phyloP scores from a whole-genome alignment of 2,888 invertebrate species.

The Drosophila yooni region DNA sequence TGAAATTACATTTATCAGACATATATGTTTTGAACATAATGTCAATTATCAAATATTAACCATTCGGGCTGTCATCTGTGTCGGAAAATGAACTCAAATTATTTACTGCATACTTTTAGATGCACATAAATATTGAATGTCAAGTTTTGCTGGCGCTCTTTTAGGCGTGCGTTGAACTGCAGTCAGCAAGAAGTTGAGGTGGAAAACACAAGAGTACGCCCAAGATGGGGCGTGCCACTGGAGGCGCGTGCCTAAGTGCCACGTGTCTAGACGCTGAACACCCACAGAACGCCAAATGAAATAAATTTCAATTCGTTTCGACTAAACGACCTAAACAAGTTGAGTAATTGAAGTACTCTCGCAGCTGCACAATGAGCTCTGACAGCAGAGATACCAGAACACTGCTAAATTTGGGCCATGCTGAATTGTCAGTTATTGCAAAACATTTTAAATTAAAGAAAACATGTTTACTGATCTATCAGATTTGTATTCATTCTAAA shows the following conservation, averaged over 20 bases:
- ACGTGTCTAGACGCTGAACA: constrained; percentile 58
- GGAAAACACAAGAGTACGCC: constrained; percentile 5
- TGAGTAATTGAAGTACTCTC: constrained; percentile 56
- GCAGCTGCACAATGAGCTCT: constrained; percentile 1
- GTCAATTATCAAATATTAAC: background rate
- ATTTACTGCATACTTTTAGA: constrained; percentile 55
- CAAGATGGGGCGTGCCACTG: constrained; percentile 29
- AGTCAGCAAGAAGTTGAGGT: constrained; percentile 15
- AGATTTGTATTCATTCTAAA: background rate
- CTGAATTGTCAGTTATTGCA: background rate
- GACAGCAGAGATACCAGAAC: constrained; percentile 18
- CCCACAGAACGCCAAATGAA: constrained; percentile 59
- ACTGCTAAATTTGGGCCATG: background rate
- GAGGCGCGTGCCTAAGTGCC: constrained; percentile 67
- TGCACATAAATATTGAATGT: constrained; percentile 54
- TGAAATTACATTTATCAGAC: background rate
- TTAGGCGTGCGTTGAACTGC: constrained; percentile 46
- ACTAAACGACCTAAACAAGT: constrained; percentile 31
- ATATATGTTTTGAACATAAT: background rate
- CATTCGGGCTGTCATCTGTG: background rate
- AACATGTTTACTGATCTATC: background rate
- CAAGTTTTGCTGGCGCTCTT: constrained; percentile 39
- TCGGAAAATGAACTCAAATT: background rate
- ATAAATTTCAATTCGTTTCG: constrained; percentile 52
- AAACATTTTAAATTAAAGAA: background rate